Conservation (phyloP, 2,888 invertebrate species). For the Thyatira batis region DNA sequence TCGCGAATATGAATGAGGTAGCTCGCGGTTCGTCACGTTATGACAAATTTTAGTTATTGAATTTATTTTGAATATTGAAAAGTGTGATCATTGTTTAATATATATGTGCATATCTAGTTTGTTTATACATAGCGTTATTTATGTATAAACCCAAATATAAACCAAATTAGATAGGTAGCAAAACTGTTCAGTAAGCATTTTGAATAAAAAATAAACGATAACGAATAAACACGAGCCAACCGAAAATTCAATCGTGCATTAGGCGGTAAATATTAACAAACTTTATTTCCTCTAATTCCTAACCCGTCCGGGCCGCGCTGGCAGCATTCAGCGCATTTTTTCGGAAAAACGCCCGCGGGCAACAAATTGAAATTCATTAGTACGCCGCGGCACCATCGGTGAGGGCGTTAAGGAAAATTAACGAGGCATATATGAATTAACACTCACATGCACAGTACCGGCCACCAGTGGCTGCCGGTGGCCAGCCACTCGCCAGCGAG, state of each 20-base stretch:
- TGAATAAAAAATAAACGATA: neutral
- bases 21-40: constrained; percentile 30
- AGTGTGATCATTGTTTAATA: too few relatives aligned
- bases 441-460: constrained; percentile 45
- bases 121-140: too few relatives aligned
- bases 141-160: too few relatives aligned
- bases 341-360: constrained; percentile 46
- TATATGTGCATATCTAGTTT: too few relatives aligned
- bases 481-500: constrained; percentile 16
- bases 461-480: constrained; percentile 22
- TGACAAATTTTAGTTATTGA: constrained; percentile 19
- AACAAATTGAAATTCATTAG: constrained; percentile 81
- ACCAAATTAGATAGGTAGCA: neutral
- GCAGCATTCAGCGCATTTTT: constrained; percentile 44
- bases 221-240: neutral
- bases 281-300: constrained; percentile 26
- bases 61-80: neutral
- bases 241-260: constrained; percentile 7
- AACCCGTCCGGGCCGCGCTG: constrained; percentile 25
- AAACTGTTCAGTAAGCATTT: neutral
- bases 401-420: constrained; percentile 77
- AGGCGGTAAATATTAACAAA: constrained; percentile 21
- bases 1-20: constrained; percentile 69
- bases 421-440: constrained; percentile 77
- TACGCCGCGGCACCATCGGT: constrained; percentile 54